Base-by-base conservation (phyloP, 2,888 invertebrate species). In the Ischnura elegans region DNA sequence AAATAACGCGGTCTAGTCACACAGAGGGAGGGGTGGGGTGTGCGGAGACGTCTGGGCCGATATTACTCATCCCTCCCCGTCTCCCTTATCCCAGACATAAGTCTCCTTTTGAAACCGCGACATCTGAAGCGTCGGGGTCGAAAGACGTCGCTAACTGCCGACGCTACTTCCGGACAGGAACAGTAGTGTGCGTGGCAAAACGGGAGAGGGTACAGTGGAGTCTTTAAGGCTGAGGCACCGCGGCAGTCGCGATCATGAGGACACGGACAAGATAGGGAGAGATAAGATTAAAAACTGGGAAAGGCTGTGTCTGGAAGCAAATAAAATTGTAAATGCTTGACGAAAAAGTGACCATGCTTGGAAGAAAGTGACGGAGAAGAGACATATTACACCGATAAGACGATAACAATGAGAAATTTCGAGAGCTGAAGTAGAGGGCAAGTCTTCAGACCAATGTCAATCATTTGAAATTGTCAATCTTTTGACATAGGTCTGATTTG, bases 31-130 rank as follows among this genome's bases (percentile, higher is more conserved):
- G 13, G 51, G 10, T 0, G 61, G 61, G 61, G 1, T 6, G 61
- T n/a, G 2, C n/a, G 76, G 36, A 29, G 36, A 76, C 10, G 76
- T 76, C 36, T 76, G 76, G 36, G 36, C 29, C 5, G 16, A 29
- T 29, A 29, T 94, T 87, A 94, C n/a, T 93, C 86, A 84, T 93
- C 19, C 42, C 43, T 43, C 51, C 84, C 87, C n/a, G n/a, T 55
- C 93, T 61, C 45, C 85, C 86, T 84, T 93, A 55, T 93, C 87
- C 94, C 87, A 36, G 45, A 46, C 45, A 90, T 61, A 25, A 21
- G 21, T 46, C 93, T 76, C 87, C 21, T 46, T 87, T 47, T 29
- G 47, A 29, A 87, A n/a, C 47, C 25, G 19, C 46, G 87, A 36
- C 29, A 13, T 87, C 86, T 45, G 2, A n/a, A 86, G 29, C 87